These are phyloP conservation scores for Raja brachyura DNA, from an alignment of 2,113 vertebrate genomes.

Conservation along the genomic window DNA sequence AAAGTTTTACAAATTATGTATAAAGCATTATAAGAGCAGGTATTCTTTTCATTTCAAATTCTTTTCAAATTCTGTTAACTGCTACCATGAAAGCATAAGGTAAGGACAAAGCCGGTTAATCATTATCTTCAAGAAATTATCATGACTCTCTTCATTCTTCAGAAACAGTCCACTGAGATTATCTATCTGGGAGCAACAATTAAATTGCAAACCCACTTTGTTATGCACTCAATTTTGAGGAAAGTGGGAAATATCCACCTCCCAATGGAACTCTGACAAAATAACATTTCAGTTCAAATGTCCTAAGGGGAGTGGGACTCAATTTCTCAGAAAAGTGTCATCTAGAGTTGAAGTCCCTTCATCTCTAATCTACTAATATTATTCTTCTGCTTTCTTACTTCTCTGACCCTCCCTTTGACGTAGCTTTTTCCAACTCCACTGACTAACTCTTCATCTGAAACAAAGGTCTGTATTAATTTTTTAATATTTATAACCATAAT, in stretches of 20 bases:
- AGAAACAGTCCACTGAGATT: not conserved
- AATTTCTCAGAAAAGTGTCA: not conserved
- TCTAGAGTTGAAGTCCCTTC: not conserved
- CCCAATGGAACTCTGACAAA: not conserved
- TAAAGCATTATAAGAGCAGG: not conserved
- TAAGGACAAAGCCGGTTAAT: not conserved
- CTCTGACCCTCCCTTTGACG: slow-evolving; percentile 3
- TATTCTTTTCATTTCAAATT: too few species aligned
- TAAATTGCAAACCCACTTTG: not conserved
- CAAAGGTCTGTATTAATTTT: slow-evolving; percentile 21
- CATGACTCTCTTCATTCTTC: not conserved
- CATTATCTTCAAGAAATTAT: not conserved
- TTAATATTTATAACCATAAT: not conserved
- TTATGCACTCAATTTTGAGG: not conserved
- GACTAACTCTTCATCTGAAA: not conserved
- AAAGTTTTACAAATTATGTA: not conserved
- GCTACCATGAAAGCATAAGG: not conserved
- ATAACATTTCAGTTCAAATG: not conserved
- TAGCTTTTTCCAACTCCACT: slow-evolving; percentile 27
- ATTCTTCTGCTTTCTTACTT: slow-evolving; percentile 26
- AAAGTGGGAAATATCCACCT: not conserved
- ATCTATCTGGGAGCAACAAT: not conserved
- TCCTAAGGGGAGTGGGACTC: not conserved
- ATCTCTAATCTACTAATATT: slow-evolving; percentile 9
- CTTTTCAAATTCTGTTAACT: not conserved